Base-by-base conservation (phyloP, 2,113 vertebrate species). In the Columba livia region DNA sequence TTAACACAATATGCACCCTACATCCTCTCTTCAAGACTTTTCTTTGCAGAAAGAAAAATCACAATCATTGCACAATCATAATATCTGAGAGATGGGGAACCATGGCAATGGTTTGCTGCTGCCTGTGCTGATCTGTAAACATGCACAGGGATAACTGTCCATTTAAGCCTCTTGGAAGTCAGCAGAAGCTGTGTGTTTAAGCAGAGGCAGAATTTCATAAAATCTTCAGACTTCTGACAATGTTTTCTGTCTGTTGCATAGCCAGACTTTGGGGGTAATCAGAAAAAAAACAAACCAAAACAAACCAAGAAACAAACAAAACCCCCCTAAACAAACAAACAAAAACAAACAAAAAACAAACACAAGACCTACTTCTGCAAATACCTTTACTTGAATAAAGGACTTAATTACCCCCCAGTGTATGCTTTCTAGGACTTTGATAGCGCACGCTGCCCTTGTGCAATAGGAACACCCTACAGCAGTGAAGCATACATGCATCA, bases 211-310 rank as follows among this genome's bases (percentile, higher is more conserved):
- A 51, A 50, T 40, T 3, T 36, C 9, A 24, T 50, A 26, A 70
- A 25, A 54, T 83, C 31, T 82, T 87, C 57, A 85, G 74, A 89
- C 11, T 23, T 75, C 38, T 48, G 34, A 38, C 20, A 50, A 6
- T 4, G 75, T 75, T 64, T 81, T 21, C 17, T 42, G 26, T 24
- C 48, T 61, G 44, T 70, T 72, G 13, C 0, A 0, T 36, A 62
- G 48, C 62, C 67, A 70, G 31, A 75, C 12, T 57, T 82, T 0
- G 0, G 29, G 14, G 8, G 7, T 60, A 67, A 69, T 24, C 0
- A 0, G 19, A 6, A 44, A 15, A 70, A 40, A 60, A 16, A 48
- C 15, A 32, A 58, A 44, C 13, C 38, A 51, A 15, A 70, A 40
- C 40, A 12, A 40, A 60, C 14, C 50, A 16, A 3, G 40, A 40